A percentile compares a stretch with the other conserved stretches of the same genome.
Evolutionary conservation across 2,888 invertebrate species (phyloP).

Genomic region (Leptinotarsa peninsularis): DNA sequence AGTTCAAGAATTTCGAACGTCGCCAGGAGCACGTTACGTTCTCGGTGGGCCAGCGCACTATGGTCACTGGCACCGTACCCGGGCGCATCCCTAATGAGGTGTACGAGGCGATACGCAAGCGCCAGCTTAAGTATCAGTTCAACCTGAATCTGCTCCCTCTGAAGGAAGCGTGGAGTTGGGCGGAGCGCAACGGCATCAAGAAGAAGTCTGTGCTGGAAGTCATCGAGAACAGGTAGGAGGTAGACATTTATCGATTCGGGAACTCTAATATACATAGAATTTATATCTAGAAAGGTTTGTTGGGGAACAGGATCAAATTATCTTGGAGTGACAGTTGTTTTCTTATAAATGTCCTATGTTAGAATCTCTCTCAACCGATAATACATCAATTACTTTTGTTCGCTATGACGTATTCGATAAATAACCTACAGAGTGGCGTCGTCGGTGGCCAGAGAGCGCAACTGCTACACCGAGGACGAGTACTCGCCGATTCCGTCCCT

Average conservation of each 20-base stretch:
- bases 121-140: constrained; percentile 70
- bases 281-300: too few relatives aligned
- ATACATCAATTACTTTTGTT: too few relatives aligned
- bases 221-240: not conserved
- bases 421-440: too few relatives aligned
- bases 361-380: too few relatives aligned
- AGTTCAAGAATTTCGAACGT: constrained; percentile 67
- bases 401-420: too few relatives aligned
- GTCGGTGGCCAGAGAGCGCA: constrained; percentile 33
- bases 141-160: constrained; percentile 70
- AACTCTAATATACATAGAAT: too few relatives aligned
- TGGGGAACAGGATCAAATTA: too few relatives aligned
- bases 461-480: constrained; percentile 49
- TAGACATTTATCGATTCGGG: too few relatives aligned
- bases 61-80: constrained; percentile 67
- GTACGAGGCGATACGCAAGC: constrained; percentile 79
- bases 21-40: constrained; percentile 54
- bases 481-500: constrained; percentile 55
- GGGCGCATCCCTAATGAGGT: constrained; percentile 77
- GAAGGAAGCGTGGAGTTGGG: constrained; percentile 68
- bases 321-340: too few relatives aligned
- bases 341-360: too few relatives aligned
- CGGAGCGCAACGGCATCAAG: constrained; percentile 58
- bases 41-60: constrained; percentile 58
- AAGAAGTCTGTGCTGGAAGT: constrained; percentile 31